Conservation (phyloP, 2,797 vertebrate species). For the Cuniculus paca region DNA sequence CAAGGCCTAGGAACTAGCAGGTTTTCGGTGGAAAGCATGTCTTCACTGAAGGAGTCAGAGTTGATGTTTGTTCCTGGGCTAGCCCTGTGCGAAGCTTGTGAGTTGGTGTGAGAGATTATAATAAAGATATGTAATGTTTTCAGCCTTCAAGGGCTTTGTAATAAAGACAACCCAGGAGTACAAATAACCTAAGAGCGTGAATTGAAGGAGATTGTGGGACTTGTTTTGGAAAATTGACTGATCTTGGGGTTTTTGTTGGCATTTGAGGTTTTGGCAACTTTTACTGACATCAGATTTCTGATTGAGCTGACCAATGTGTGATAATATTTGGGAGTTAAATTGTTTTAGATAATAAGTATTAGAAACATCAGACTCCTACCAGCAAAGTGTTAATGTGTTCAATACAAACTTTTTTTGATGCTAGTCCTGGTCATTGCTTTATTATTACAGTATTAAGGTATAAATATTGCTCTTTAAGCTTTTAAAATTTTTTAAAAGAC, state of each 20-base stretch:
- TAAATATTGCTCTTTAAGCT: neutral
- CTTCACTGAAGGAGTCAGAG: neutral
- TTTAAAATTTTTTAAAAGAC: slow-evolving; percentile 35
- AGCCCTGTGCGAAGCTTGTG: neutral
- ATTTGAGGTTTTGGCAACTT: slow-evolving; percentile 17
- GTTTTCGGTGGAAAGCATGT: neutral
- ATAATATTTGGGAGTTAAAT: slow-evolving; percentile 8
- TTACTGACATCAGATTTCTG: slow-evolving; percentile 5
- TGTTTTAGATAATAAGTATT: neutral
- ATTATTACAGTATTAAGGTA: neutral
- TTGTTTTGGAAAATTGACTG: neutral
- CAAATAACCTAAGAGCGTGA: neutral
- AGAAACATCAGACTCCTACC: slow-evolving; percentile 26
- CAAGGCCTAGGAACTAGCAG: neutral
- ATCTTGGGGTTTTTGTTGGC: neutral
- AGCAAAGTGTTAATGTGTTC: neutral
- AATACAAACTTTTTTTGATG: neutral
- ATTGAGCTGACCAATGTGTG: neutral
- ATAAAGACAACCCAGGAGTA: neutral
- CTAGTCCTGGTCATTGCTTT: neutral
- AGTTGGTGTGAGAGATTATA: neutral
- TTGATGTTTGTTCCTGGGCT: neutral
- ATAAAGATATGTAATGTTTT: neutral
- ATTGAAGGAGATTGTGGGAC: neutral
- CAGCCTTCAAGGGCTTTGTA: neutral